These are phyloP conservation scores for Pavo muticus DNA, from an alignment of 2,113 vertebrate genomes.

Conservation along the genomic window DNA sequence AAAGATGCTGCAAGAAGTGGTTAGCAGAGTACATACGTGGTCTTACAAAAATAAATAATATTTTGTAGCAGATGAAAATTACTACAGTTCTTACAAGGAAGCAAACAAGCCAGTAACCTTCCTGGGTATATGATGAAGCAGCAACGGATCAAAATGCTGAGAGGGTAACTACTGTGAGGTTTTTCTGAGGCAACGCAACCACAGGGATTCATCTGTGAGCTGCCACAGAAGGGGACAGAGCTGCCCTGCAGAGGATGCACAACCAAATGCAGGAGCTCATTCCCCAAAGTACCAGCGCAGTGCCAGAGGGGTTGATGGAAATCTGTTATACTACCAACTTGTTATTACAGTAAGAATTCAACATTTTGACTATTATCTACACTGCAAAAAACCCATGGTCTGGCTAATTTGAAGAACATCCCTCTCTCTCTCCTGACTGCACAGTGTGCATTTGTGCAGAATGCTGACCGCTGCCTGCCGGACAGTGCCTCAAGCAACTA, in stretches of 20 bases:
- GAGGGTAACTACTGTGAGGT: neutral
- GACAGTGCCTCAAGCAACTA: neutral
- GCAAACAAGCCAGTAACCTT: neutral
- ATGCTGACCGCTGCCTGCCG: rapidly evolving
- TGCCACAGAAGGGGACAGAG: neutral
- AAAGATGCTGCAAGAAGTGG: neutral
- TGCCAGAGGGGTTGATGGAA: neutral
- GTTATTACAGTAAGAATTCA: neutral
- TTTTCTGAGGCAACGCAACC: neutral
- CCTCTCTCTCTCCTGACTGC: neutral
- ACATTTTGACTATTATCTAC: neutral
- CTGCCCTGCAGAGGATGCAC: neutral
- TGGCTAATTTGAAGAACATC: neutral
- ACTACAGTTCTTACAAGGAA: neutral
- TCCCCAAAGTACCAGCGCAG: neutral
- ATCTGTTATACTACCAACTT: neutral
- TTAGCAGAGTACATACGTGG: neutral
- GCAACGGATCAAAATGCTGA: neutral
- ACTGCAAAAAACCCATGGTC: rapidly evolving
- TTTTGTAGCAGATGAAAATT: neutral
- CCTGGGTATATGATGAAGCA: neutral
- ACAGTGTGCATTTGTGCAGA: neutral
- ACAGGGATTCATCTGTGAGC: neutral
- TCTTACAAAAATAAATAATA: neutral
- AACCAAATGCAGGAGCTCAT: neutral